Evolutionary conservation across 2,888 invertebrate genomes (phyloP).

Genomic region (Oligia latruncula): DNA sequence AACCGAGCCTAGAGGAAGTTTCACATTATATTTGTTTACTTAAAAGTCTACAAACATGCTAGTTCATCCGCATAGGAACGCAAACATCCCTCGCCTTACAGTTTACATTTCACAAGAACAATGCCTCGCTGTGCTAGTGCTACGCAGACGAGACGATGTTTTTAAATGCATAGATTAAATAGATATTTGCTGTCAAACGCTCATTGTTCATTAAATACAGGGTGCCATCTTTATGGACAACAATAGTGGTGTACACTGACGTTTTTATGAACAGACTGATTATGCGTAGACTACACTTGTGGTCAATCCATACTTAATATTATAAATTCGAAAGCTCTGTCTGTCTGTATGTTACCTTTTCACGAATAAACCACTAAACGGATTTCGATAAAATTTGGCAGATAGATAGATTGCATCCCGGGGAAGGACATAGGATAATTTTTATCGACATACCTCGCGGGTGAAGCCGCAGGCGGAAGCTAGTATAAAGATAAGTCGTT

Average conservation of each 20-base stretch:
- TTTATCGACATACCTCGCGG: too few relatives aligned
- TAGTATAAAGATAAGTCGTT: not conserved
- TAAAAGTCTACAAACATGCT: not conserved
- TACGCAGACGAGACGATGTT: slow-evolving; percentile 1
- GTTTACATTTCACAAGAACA: slow-evolving; percentile 48
- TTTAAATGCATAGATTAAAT: too few relatives aligned
- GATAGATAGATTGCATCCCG: too few relatives aligned
- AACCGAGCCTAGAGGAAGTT: slow-evolving; percentile 6
- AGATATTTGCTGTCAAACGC: slow-evolving; percentile 12
- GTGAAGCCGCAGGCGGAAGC: too few relatives aligned
- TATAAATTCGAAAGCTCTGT: too few relatives aligned
- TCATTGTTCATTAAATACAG: slow-evolving; percentile 42
- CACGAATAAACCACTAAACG: too few relatives aligned
- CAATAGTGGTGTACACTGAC: slow-evolving; percentile 3
- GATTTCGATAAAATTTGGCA: too few relatives aligned
- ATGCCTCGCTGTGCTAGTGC: slow-evolving; percentile 19
- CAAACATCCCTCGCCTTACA: slow-evolving; percentile 4
- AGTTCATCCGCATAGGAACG: slow-evolving; percentile 39
- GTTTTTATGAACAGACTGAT: slow-evolving; percentile 1
- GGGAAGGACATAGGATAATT: too few relatives aligned
- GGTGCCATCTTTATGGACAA: slow-evolving; percentile 22
- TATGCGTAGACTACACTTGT: not conserved
- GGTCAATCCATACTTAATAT: not conserved
- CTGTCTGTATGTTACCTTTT: too few relatives aligned
- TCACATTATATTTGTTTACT: slow-evolving; percentile 24